These are phyloP conservation scores for Hyperoodon ampullatus DNA, from an alignment of 2,113 vertebrate genomes.

Conservation along the genomic window DNA sequence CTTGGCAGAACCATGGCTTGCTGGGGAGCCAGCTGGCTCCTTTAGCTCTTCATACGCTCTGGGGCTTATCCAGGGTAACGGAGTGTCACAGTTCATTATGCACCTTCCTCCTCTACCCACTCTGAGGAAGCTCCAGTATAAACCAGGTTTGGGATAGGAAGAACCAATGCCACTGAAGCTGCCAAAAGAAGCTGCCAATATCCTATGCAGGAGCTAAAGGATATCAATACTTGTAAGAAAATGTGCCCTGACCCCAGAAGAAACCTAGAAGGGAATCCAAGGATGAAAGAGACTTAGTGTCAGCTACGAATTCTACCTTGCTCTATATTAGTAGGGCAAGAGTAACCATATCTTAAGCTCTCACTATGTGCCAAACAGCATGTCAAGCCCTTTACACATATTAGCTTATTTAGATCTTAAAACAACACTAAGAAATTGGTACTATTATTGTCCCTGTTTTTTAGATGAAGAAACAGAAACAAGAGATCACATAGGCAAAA, in stretches of 20 bases:
- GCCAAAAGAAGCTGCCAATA: constrained; percentile 57
- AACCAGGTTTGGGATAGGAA: constrained; percentile 67
- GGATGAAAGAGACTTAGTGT: not conserved
- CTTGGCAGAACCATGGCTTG: constrained; percentile 74
- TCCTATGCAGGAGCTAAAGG: constrained; percentile 10
- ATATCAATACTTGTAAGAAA: constrained; percentile 34
- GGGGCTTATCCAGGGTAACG: constrained; percentile 74
- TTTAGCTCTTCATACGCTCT: constrained; percentile 69
- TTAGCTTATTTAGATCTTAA: not conserved
- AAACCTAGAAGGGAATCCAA: not conserved
- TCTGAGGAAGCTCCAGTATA: constrained; percentile 45
- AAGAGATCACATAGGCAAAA: not conserved
- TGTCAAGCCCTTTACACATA: not conserved
- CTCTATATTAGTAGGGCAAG: not conserved
- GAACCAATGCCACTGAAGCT: not conserved
- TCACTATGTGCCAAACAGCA: not conserved
- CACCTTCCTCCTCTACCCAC: constrained; percentile 66
- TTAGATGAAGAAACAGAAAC: not conserved
- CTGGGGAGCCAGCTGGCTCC: constrained; percentile 78
- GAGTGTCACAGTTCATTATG: constrained; percentile 77
- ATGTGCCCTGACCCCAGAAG: constrained; percentile 11
- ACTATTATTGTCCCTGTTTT: not conserved
- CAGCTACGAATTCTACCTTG: not conserved
- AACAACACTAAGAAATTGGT: not conserved
- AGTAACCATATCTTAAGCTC: not conserved